phyloP scores from a whole-genome alignment of 1,140 invertebrate species.

The Diabrotica virgifera region DNA sequence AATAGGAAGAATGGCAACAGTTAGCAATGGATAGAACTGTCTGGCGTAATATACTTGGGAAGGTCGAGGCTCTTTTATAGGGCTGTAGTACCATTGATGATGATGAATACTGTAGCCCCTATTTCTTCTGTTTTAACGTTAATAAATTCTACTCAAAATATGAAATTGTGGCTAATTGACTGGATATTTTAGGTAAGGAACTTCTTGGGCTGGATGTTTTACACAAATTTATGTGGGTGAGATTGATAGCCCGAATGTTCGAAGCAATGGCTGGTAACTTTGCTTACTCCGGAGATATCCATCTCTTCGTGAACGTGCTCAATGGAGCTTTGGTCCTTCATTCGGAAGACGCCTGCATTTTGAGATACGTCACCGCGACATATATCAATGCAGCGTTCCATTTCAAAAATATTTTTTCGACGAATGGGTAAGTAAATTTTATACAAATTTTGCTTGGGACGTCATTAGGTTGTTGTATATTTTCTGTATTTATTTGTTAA shows the following conservation, averaged over 20 bases:
- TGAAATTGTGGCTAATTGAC: too few relatives aligned
- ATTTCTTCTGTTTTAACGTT: too few relatives aligned
- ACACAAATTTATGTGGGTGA: slow-evolving; percentile 98
- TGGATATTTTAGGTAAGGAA: slow-evolving; percentile 71
- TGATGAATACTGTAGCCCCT: too few relatives aligned
- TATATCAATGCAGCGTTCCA: slow-evolving; percentile 97
- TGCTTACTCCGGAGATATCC: slow-evolving; percentile 95
- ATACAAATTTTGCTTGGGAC: not conserved
- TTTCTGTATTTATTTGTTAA: not conserved
- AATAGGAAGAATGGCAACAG: too few relatives aligned
- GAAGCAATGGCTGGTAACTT: slow-evolving; percentile 98
- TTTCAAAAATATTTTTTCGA: slow-evolving; percentile 98
- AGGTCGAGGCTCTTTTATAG: too few relatives aligned
- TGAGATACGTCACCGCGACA: slow-evolving; percentile 93
- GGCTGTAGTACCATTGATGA: too few relatives aligned
- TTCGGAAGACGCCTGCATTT: slow-evolving; percentile 92
- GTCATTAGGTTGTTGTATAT: not conserved
- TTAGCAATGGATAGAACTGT: too few relatives aligned
- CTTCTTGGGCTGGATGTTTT: slow-evolving; percentile 91
- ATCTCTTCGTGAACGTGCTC: slow-evolving; percentile 95
- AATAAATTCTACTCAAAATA: too few relatives aligned
- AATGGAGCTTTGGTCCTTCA: slow-evolving; percentile 96
- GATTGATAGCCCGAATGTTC: slow-evolving; percentile 95
- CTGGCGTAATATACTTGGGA: too few relatives aligned
- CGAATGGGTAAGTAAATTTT: slow-evolving; percentile 72